Evolutionary conservation across 2,113 vertebrate species (phyloP).

Genomic region (Psittacula cyanocephala): DNA sequence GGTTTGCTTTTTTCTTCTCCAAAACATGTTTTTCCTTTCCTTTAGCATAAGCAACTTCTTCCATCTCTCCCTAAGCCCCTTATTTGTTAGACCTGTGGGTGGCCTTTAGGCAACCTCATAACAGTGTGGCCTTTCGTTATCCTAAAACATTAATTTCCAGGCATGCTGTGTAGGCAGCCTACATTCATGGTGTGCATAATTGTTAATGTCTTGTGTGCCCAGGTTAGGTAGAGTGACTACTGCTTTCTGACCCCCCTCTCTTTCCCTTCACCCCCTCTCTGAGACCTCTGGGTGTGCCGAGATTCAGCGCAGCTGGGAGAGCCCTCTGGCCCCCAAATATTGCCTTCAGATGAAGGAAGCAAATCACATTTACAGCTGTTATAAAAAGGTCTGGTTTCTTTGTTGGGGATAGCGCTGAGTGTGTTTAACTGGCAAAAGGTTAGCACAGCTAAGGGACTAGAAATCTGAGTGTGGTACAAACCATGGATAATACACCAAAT

Average conservation of each 20-base stretch:
- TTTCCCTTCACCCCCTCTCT: not conserved
- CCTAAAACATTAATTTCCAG: not conserved
- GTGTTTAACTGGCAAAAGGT: not conserved
- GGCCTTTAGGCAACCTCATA: not conserved
- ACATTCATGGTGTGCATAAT: not conserved
- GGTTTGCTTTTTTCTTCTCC: not conserved
- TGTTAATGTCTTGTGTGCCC: not conserved
- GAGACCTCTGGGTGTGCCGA: not conserved
- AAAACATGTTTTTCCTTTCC: not conserved
- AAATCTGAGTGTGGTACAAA: not conserved
- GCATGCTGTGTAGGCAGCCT: not conserved
- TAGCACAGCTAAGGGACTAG: not conserved
- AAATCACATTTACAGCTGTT: not conserved
- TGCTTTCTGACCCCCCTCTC: not conserved
- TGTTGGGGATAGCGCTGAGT: not conserved
- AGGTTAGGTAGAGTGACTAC: not conserved
- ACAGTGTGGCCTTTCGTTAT: not conserved
- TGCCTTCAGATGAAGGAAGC: not conserved
- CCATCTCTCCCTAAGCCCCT: not conserved
- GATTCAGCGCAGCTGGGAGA: not conserved
- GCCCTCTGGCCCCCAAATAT: rapidly evolving
- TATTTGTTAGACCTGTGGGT: not conserved
- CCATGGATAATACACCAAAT: not conserved
- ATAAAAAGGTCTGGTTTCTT: not conserved
- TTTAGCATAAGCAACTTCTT: not conserved